A percentile compares a stretch with the other conserved stretches of the same genome.
These are phyloP conservation scores for Pheosia tremula DNA, from an alignment of 2,888 invertebrate species.

Conservation along the genomic window DNA sequence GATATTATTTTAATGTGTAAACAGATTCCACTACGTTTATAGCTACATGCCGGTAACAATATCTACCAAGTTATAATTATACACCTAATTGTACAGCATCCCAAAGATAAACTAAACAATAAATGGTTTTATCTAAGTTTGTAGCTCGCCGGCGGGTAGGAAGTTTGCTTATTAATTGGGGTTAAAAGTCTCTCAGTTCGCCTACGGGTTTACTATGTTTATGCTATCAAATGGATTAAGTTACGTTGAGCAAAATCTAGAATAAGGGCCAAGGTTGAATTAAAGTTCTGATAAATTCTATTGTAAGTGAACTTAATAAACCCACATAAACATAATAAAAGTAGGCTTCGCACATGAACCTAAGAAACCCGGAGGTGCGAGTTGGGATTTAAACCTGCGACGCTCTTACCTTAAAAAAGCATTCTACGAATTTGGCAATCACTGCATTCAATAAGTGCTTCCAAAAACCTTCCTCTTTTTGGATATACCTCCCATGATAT, in stretches of 20 bases:
- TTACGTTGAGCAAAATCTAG: background rate
- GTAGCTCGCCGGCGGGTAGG: slow-evolving; percentile 21
- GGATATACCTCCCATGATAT: too few species aligned
- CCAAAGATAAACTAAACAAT: slow-evolving; percentile 46
- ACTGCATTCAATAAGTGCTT: too few species aligned
- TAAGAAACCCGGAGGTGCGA: too few species aligned
- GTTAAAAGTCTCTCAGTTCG: slow-evolving; percentile 38
- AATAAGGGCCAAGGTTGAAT: background rate
- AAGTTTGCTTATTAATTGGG: slow-evolving; percentile 49
- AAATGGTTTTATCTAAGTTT: slow-evolving; percentile 44
- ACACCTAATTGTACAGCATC: slow-evolving; percentile 23
- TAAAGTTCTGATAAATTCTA: too few species aligned
- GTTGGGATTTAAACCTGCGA: too few species aligned
- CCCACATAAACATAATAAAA: too few species aligned
- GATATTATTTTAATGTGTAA: too few species aligned
- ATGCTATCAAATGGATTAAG: background rate
- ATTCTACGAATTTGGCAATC: too few species aligned
- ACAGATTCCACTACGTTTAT: background rate
- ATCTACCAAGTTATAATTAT: slow-evolving; percentile 4
- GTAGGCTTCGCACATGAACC: too few species aligned
- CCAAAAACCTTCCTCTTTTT: too few species aligned
- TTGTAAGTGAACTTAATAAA: too few species aligned
- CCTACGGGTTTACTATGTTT: slow-evolving; percentile 23
- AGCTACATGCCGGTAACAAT: background rate
- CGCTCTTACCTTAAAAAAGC: too few species aligned